Conservation (phyloP, 2,113 vertebrate genomes). For the Carassius carassius region DNA sequence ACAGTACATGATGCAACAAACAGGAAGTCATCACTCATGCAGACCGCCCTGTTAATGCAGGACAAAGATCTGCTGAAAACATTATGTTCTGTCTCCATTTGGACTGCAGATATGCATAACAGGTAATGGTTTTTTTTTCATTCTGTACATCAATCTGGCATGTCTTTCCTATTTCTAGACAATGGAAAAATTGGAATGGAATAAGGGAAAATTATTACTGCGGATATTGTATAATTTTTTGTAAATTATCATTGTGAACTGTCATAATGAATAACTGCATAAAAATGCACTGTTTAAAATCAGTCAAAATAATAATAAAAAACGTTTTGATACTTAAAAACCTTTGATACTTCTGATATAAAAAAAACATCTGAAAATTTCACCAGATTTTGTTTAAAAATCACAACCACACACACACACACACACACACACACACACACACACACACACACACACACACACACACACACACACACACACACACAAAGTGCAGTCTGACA, state of each 20-base stretch:
- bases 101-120: not conserved
- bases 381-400: not conserved
- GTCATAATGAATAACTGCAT: not conserved
- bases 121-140: not conserved
- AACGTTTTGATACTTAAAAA: no score
- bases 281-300: no score
- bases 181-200: not conserved
- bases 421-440: no score
- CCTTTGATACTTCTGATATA: no score
- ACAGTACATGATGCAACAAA: slow-evolving; percentile 34
- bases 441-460: no score
- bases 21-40: slow-evolving; percentile 39
- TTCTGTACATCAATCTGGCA: not conserved
- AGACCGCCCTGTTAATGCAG: not conserved
- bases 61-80: slow-evolving; percentile 20
- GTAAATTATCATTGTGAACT: not conserved
- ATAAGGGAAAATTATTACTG: not conserved
- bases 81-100: not conserved
- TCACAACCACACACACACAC: not conserved
- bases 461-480: no score
- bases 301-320: no score
- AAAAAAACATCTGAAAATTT: no score
- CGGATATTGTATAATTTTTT: not conserved
- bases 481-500: no score
- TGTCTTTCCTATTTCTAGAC: not conserved